Evolutionary conservation across 2,113 vertebrate species (phyloP).

Genomic region (Reinhardtius hippoglossoides): DNA sequence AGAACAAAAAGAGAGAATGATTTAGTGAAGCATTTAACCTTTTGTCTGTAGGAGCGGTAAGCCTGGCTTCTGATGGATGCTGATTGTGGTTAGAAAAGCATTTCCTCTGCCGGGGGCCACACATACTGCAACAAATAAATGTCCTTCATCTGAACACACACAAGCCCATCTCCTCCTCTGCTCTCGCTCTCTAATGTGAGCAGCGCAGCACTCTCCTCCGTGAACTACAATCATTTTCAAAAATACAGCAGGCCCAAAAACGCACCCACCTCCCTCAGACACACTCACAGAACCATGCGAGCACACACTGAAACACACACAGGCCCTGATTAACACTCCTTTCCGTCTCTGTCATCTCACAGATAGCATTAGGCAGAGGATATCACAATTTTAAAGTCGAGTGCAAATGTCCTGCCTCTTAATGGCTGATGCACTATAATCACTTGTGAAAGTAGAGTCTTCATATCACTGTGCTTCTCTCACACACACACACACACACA

Average conservation of each 20-base stretch:
- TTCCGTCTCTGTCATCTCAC: slow-evolving; percentile 28
- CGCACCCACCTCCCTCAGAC: slow-evolving; percentile 12
- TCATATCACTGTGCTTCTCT: slow-evolving; percentile 11
- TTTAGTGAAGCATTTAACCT: slow-evolving; percentile 66
- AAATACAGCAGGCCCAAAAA: slow-evolving; percentile 57
- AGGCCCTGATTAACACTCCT: slow-evolving; percentile 40
- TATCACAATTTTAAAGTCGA: slow-evolving; percentile 48
- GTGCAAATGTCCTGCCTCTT: slow-evolving; percentile 49
- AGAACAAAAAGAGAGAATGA: slow-evolving; percentile 56
- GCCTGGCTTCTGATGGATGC: slow-evolving; percentile 65
- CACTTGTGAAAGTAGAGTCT: slow-evolving; percentile 45
- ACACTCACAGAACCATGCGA: slow-evolving; percentile 33
- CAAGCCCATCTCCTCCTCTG: slow-evolving; percentile 6
- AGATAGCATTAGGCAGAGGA: slow-evolving; percentile 56
- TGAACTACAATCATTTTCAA: slow-evolving; percentile 62
- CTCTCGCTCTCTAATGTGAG: slow-evolving; percentile 26
- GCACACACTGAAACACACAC: slow-evolving; percentile 57
- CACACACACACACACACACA: slow-evolving; percentile 3
- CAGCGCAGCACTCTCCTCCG: slow-evolving; percentile 45
- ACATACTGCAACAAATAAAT: slow-evolving; percentile 55
- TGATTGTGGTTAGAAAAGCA: slow-evolving; percentile 59
- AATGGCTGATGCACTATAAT: slow-evolving; percentile 58
- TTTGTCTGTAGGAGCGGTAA: slow-evolving; percentile 62
- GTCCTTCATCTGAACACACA: slow-evolving; percentile 38
- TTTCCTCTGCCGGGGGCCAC: slow-evolving; percentile 42